Percentiles rank a stretch among this genome's conserved stretches.
Evolutionary conservation across 2,797 vertebrate genomes (phyloP).

Genomic region (Hafferia zeledoni): DNA sequence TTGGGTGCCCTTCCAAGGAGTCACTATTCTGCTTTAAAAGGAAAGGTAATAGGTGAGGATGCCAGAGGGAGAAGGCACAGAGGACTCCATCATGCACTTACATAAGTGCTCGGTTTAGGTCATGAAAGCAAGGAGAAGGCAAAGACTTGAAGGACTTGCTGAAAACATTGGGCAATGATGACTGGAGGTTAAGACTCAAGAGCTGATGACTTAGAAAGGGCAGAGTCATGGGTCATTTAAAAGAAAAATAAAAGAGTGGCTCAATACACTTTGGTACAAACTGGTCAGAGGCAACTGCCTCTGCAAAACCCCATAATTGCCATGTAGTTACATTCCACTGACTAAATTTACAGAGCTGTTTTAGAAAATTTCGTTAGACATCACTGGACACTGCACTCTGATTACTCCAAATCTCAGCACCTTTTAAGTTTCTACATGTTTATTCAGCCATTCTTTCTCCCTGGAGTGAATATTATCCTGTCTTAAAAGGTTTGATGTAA

Average conservation of each 20-base stretch:
- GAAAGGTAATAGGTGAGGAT: not conserved
- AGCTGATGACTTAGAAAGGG: not conserved
- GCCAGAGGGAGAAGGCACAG: not conserved
- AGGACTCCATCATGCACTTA: not conserved
- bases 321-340: not conserved
- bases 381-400: not conserved
- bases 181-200: not conserved
- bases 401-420: not conserved
- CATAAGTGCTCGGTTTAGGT: rapidly evolving
- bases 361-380: not conserved
- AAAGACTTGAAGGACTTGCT: not conserved
- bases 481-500: conserved; percentile 42
- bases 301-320: not conserved
- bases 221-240: not conserved
- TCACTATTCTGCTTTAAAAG: not conserved
- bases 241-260: not conserved
- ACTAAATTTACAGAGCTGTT: not conserved
- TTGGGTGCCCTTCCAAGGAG: not conserved
- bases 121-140: not conserved
- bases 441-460: conserved; percentile 24
- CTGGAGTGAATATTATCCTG: conserved; percentile 22
- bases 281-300: not conserved
- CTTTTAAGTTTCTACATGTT: conserved; percentile 6
- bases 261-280: not conserved
- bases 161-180: not conserved